Conservation (phyloP, 2,797 vertebrate genomes). For the Propithecus deckenii region DNA sequence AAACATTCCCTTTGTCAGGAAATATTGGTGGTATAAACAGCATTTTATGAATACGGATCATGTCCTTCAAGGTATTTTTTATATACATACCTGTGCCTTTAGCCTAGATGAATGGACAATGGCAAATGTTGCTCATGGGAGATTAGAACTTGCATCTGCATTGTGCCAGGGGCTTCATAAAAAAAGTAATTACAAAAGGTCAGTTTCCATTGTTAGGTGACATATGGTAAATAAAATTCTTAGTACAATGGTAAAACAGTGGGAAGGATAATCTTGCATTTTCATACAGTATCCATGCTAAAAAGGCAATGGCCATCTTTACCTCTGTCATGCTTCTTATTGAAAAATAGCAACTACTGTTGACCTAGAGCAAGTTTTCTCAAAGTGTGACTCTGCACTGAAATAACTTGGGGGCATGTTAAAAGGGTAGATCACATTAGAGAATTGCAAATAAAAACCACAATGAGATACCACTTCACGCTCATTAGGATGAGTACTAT, state of each 20-base stretch:
- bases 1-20: not conserved
- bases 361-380: not conserved
- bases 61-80: not conserved
- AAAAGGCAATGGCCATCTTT: not conserved
- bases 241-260: not conserved
- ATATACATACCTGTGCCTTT: not conserved
- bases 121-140: not conserved
- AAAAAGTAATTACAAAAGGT: not conserved
- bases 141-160: conserved; percentile 5
- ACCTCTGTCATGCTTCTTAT: not conserved
- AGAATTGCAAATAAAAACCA: not conserved
- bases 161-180: not conserved
- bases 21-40: not conserved
- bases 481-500: not conserved
- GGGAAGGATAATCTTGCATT: not conserved
- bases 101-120: not conserved
- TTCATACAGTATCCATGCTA: not conserved
- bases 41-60: not conserved
- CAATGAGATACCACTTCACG: not conserved
- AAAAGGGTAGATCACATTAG: not conserved
- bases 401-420: not conserved
- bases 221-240: conserved; percentile 16
- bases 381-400: not conserved
- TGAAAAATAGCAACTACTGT: not conserved
- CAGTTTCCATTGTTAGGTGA: not conserved